These are phyloP conservation scores for Aporophyla lueneburgensis DNA, from an alignment of 2,888 invertebrate species.

Conservation along the genomic window DNA sequence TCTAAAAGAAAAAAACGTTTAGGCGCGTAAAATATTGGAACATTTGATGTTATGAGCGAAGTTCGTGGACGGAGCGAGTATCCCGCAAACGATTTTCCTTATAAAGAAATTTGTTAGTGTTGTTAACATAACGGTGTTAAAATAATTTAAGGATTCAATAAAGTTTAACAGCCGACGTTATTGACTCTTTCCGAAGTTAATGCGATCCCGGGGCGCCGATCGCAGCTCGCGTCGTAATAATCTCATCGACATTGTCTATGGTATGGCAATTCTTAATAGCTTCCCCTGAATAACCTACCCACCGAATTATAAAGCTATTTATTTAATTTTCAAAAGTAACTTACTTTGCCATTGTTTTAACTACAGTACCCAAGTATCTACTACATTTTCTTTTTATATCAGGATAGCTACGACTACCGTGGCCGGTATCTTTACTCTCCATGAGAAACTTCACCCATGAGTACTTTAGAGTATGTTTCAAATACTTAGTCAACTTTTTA, in stretches of 20 bases:
- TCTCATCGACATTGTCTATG: slow-evolving; percentile 81
- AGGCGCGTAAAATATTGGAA: slow-evolving; percentile 77
- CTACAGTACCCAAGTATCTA: neutral
- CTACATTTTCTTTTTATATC: slow-evolving; percentile 6
- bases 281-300: slow-evolving; percentile 66
- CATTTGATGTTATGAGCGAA: slow-evolving; percentile 79
- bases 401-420: neutral
- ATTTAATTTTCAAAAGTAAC: slow-evolving; percentile 41
- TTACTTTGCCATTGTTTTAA: slow-evolving; percentile 28
- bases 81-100: slow-evolving; percentile 78
- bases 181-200: slow-evolving; percentile 84
- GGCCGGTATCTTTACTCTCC: no score
- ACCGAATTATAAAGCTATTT: slow-evolving; percentile 59
- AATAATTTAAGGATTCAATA: slow-evolving; percentile 86
- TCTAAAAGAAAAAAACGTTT: slow-evolving; percentile 69
- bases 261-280: slow-evolving; percentile 76
- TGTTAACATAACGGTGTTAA: slow-evolving; percentile 84
- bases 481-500: no score
- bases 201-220: slow-evolving; percentile 80
- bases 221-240: slow-evolving; percentile 78
- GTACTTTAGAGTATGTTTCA: no score
- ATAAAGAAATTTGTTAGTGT: slow-evolving; percentile 84
- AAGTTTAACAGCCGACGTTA: slow-evolving; percentile 85
- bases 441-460: no score
- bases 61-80: slow-evolving; percentile 68